phyloP scores from a whole-genome alignment of 1,140 invertebrate species.

The Drosophila bifasciata region DNA sequence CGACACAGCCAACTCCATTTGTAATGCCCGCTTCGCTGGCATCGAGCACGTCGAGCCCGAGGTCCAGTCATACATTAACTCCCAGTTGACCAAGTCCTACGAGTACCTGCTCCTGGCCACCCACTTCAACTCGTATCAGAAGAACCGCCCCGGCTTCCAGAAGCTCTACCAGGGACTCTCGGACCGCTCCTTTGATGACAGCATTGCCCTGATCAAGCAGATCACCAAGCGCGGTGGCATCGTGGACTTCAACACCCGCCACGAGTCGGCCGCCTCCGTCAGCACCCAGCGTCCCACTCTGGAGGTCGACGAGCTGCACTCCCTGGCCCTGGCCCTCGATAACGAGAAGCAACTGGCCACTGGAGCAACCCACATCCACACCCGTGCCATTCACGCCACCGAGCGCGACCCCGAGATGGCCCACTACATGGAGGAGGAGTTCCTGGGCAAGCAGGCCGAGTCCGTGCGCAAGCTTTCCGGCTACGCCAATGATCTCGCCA shows the following conservation, averaged over 20 bases:
- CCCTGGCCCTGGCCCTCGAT: constrained; percentile 90
- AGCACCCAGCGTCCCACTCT: constrained; percentile 60
- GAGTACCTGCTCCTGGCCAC: constrained; percentile 90
- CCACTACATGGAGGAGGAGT: constrained; percentile 90
- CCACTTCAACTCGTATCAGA: constrained; percentile 91
- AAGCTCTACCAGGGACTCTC: constrained; percentile 90
- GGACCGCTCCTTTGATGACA: constrained; percentile 90
- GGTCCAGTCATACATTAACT: constrained; percentile 86
- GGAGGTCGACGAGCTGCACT: constrained; percentile 87
- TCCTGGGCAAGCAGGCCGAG: constrained; percentile 88
- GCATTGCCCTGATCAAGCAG: constrained; percentile 90
- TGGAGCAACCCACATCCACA: constrained; percentile 89
- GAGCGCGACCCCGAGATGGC: constrained; percentile 89
- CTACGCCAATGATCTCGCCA: constrained; percentile 89
- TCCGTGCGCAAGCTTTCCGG: constrained; percentile 89
- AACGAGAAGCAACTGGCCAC: constrained; percentile 89
- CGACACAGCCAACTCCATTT: constrained; percentile 40
- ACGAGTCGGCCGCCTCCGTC: constrained; percentile 38
- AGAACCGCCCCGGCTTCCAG: constrained; percentile 90
- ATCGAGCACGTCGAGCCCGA: constrained; percentile 85
- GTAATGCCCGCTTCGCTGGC: constrained; percentile 89
- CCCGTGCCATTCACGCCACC: constrained; percentile 64
- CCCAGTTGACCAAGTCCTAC: constrained; percentile 88
- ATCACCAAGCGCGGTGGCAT: constrained; percentile 88
- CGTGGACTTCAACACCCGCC: constrained; percentile 62